Conservation (phyloP, 2,797 vertebrate genomes). For the Tympanoctomys barrerae region DNA sequence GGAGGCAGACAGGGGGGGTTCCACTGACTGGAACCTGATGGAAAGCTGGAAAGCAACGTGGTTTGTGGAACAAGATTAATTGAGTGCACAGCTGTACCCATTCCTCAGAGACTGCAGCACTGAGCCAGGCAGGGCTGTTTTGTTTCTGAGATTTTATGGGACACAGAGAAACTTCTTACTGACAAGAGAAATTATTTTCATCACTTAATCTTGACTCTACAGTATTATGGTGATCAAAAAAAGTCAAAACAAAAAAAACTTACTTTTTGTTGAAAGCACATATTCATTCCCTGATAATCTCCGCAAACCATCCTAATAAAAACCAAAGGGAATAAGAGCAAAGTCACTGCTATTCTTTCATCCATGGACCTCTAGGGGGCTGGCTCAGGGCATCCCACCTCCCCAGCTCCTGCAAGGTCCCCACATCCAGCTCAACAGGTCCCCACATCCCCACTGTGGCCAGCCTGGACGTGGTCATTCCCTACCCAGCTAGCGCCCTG, state of each 20-base stretch:
- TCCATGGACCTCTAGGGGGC: background rate
- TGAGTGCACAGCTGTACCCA: rapidly evolving
- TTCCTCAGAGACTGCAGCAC: background rate
- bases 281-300: constrained; percentile 97
- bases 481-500: background rate
- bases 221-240: constrained; percentile 15
- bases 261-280: constrained; percentile 95
- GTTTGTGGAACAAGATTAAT: background rate
- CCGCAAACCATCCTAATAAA: constrained; percentile 95
- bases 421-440: background rate
- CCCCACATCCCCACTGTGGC: background rate
- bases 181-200: background rate
- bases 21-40: constrained; percentile 91
- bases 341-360: constrained; percentile 14
- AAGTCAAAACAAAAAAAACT: constrained; percentile 83
- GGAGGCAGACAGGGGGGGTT: constrained; percentile 92
- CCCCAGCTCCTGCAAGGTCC: background rate
- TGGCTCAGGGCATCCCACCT: background rate
- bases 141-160: background rate
- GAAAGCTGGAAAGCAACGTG: constrained; percentile 87
- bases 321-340: constrained; percentile 48
- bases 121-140: background rate
- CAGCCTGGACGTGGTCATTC: background rate
- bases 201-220: background rate
- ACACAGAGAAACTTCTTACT: background rate